Evolutionary conservation across 2,113 vertebrate species (phyloP).

Genomic region (Scomber scombrus): DNA sequence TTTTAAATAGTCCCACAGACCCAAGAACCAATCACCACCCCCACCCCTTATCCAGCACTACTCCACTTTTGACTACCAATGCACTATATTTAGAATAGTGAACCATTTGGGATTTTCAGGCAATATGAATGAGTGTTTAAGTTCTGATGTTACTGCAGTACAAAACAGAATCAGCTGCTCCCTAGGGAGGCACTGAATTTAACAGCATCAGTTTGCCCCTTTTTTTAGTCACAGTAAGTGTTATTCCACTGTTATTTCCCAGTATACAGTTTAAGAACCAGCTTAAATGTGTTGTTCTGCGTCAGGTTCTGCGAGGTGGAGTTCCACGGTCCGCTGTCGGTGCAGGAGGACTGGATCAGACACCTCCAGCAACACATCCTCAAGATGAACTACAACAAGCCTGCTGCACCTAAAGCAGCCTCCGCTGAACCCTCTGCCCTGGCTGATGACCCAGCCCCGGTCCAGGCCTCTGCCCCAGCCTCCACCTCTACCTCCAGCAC

Average conservation of each 20-base stretch:
- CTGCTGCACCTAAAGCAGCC: conserved; percentile 73
- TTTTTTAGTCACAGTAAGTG: background rate
- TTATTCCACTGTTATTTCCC: background rate
- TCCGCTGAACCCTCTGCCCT: conserved; percentile 32
- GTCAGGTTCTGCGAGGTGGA: conserved; percentile 96
- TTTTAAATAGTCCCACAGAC: conserved; percentile 58
- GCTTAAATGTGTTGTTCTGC: background rate
- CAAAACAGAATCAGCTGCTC: conserved; percentile 9
- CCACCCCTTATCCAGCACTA: background rate
- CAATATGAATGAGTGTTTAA: conserved; percentile 40
- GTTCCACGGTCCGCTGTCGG: conserved; percentile 95
- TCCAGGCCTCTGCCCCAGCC: conserved; percentile 44
- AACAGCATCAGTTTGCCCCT: conserved; percentile 4
- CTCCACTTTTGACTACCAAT: conserved; percentile 50
- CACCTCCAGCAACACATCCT: conserved; percentile 97
- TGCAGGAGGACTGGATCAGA: conserved; percentile 97
- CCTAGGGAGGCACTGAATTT: conserved; percentile 15
- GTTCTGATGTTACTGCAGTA: conserved; percentile 40
- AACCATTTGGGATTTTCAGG: conserved; percentile 62
- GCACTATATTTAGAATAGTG: conserved; percentile 44
- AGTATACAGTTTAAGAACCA: background rate
- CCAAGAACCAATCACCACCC: conserved; percentile 28
- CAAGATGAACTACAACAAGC: conserved; percentile 94
- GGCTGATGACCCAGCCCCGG: conserved; percentile 48
- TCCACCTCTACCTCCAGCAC: conserved; percentile 73